phyloP scores from a whole-genome alignment of 1,140 invertebrate species.

The Cydia fagiglandana region DNA sequence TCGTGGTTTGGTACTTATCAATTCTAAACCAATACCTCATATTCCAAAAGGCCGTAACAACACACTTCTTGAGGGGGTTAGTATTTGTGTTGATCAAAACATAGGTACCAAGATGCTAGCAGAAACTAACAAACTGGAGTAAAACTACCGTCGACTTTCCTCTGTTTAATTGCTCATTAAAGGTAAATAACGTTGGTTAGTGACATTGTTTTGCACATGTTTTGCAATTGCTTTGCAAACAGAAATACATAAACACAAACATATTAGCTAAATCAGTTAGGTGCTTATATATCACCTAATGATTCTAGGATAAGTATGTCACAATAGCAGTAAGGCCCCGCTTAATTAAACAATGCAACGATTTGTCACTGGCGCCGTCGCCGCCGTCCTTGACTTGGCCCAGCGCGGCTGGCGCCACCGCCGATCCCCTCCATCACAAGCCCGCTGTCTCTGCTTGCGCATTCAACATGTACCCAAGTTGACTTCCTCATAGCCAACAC shows the following conservation, averaged over 20 bases:
- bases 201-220: no score
- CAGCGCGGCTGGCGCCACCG: neutral
- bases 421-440: neutral
- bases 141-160: neutral
- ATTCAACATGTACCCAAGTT: neutral
- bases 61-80: neutral
- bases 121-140: neutral
- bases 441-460: neutral
- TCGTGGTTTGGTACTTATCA: neutral
- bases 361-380: slow-evolving; percentile 46
- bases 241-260: no score
- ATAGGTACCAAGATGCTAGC: neutral
- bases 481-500: neutral
- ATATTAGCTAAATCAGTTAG: neutral
- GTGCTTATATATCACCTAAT: neutral
- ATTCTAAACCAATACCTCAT: neutral
- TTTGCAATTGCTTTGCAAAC: neutral
- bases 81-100: neutral
- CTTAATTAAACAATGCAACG: neutral
- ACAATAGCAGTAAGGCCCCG: neutral
- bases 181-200: neutral
- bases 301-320: neutral
- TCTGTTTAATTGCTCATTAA: neutral
- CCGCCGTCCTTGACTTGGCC: neutral
- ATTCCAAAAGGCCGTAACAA: neutral